Conservation (phyloP, 92 coral and sea anemone species). For the Epizoanthus illoricatus region DNA sequence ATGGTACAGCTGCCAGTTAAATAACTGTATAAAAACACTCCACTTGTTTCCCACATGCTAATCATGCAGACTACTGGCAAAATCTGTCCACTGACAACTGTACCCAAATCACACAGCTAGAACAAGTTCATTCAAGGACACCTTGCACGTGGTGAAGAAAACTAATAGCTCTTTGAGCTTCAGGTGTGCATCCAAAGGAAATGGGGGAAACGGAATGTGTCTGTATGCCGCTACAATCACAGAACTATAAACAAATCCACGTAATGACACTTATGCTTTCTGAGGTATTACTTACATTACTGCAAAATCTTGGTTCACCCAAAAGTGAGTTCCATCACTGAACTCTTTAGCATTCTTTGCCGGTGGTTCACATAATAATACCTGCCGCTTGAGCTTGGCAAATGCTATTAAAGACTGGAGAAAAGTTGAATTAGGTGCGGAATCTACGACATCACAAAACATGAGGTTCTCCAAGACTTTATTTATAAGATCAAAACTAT, state of each 20-base stretch:
- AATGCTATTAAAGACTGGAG: conserved; percentile 84
- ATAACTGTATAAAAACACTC: too few relatives aligned
- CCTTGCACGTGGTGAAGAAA: too few relatives aligned
- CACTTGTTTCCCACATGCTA: too few relatives aligned
- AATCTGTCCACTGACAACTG: too few relatives aligned
- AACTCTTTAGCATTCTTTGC: conserved; percentile 87
- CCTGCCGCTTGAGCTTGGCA: conserved; percentile 93
- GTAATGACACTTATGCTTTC: neutral
- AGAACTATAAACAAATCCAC: neutral
- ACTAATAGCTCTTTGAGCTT: too few relatives aligned
- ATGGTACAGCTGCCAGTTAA: too few relatives aligned
- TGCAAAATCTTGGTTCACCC: conserved; percentile 95
- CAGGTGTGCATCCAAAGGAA: too few relatives aligned
- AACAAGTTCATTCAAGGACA: too few relatives aligned
- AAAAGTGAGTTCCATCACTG: conserved; percentile 76
- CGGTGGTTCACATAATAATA: conserved; percentile 76
- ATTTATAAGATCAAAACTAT: neutral
- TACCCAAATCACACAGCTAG: too few relatives aligned
- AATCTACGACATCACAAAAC: neutral
- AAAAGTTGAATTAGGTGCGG: neutral
- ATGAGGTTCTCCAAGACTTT: neutral
- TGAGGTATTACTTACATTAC: conserved; percentile 73
- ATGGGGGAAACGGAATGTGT: too few relatives aligned
- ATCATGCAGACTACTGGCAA: too few relatives aligned
- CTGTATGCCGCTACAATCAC: neutral